Evolutionary conservation across 2,888 invertebrate genomes (phyloP), one percentile per base, ranked within the genome.

Genomic region (Scrobipalpa costella): DNA sequence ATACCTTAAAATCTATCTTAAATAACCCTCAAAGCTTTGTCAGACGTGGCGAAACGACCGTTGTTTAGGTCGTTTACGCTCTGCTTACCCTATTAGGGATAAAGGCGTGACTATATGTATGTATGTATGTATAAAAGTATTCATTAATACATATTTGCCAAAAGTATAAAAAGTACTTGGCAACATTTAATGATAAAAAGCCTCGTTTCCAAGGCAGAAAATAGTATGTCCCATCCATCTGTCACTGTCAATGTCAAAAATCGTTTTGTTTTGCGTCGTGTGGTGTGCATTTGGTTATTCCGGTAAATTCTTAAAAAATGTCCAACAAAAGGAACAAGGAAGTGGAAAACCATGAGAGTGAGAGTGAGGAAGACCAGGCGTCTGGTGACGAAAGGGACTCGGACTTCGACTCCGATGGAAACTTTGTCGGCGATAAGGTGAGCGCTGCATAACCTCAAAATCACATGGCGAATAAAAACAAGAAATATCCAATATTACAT

Each of bases 351-450:
- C 78, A 81, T 62, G 85, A 86, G 1, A 92, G 89, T 61, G 89
- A 88, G 27, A 92, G 90, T 74, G 92, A 90, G 64, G 90, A 87
- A 47, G 90, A 88, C 34, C 83, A 85, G 49, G 86, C 83, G 44
- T 87, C 86, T 8, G 90, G 81, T 13, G 86, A 78, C 64, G 90
- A 79, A 71, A 81, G 74, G 61, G 90, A 88, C 68, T 91, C 92
- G 0, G 92, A 92, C 70, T 81, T 90, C 13, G 92, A 92, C 73
- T 90, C 90, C 0, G 92, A 90, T 66, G 90, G 90, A 27, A 90
- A 93, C 58, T 93, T 87, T 69, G 84, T 91, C 33, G 93, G 93
- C 40, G 93, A 93, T 64, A 93, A 93, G 86, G 93, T 93, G 75
- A 65, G 73, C 62, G n/a, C n/a, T n/a, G 73, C 71, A 79, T 89